Evolutionary conservation across 1,140 invertebrate species (phyloP).

Genomic region (Phthorimaea operculella): DNA sequence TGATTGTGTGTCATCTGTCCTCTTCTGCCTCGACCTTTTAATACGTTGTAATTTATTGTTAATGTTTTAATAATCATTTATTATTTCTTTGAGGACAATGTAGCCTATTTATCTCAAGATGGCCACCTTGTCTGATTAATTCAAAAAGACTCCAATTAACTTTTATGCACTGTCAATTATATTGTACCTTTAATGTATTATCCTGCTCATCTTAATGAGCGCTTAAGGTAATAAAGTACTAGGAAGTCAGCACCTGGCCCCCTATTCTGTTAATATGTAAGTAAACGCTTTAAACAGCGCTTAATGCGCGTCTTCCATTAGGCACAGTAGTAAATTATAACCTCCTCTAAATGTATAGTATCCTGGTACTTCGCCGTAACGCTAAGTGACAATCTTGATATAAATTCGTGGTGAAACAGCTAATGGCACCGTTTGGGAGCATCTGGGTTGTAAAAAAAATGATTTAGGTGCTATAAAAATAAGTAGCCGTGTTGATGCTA

Average conservation of each 20-base stretch:
- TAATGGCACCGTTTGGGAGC: neutral
- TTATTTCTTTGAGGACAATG: neutral
- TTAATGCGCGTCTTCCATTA: slow-evolving; percentile 62
- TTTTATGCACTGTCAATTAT: neutral
- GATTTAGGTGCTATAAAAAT: slow-evolving; percentile 1
- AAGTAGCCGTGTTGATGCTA: neutral
- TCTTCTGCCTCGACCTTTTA: neutral
- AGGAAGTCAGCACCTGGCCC: slow-evolving; percentile 42
- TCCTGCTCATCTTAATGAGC: slow-evolving; percentile 23
- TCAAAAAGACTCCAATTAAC: neutral
- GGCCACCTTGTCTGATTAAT: neutral
- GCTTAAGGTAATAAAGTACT: slow-evolving; percentile 38
- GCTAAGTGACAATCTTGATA: slow-evolving; percentile 1
- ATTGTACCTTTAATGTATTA: slow-evolving; percentile 1
- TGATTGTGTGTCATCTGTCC: too few relatives aligned
- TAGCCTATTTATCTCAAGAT: too few relatives aligned
- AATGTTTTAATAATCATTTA: neutral
- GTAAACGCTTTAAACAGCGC: slow-evolving; percentile 42
- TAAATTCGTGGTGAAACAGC: neutral
- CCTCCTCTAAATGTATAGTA: slow-evolving; percentile 35
- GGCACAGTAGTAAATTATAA: slow-evolving; percentile 52
- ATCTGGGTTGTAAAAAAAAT: slow-evolving; percentile 1
- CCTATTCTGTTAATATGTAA: slow-evolving; percentile 53
- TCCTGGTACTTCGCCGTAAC: slow-evolving; percentile 30
- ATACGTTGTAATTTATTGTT: slow-evolving; percentile 2